A percentile compares a stretch with the other conserved stretches of the same genome.
These are phyloP conservation scores for Cephus cinctus DNA, from an alignment of 1,140 invertebrate genomes.

Conservation along the genomic window DNA sequence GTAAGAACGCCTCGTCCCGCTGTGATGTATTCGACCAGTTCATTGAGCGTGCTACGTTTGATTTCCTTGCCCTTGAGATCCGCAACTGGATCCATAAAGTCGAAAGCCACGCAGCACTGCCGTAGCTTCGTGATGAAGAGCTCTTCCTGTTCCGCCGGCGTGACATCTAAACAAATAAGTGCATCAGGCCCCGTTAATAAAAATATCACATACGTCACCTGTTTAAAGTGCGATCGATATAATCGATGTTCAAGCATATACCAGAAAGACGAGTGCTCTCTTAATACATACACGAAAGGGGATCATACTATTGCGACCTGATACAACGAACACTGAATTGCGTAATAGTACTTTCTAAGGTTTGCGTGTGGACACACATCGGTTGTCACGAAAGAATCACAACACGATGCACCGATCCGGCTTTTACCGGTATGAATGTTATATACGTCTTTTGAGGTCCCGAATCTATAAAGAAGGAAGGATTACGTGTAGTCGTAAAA, in stretches of 20 bases:
- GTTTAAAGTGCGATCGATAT: too few species aligned
- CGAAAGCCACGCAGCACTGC: conserved; percentile 98
- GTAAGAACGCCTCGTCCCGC: conserved; percentile 92
- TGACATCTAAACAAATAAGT: conserved; percentile 92
- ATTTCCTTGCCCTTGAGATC: conserved; percentile 99
- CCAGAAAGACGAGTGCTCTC: too few species aligned
- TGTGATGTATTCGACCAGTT: conserved; percentile 97
- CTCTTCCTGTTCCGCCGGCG: conserved; percentile 92
- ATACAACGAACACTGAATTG: background rate
- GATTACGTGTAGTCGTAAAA: too few species aligned
- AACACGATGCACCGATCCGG: too few species aligned
- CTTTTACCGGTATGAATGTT: too few species aligned
- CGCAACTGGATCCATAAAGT: conserved; percentile 98
- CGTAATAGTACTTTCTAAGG: background rate
- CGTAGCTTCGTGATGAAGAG: conserved; percentile 96
- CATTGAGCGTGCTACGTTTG: conserved; percentile 94
- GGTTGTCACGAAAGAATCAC: too few species aligned
- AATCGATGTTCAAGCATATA: too few species aligned
- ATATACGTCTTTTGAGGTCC: too few species aligned
- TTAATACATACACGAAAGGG: background rate
- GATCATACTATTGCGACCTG: background rate
- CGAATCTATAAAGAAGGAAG: too few species aligned
- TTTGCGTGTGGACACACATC: background rate
- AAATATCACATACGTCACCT: too few species aligned
- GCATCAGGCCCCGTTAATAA: too few species aligned